Evolutionary conservation across 2,888 invertebrate species (phyloP), one percentile per base, ranked within the genome.

Genomic region (Oscheius sp.): DNA sequence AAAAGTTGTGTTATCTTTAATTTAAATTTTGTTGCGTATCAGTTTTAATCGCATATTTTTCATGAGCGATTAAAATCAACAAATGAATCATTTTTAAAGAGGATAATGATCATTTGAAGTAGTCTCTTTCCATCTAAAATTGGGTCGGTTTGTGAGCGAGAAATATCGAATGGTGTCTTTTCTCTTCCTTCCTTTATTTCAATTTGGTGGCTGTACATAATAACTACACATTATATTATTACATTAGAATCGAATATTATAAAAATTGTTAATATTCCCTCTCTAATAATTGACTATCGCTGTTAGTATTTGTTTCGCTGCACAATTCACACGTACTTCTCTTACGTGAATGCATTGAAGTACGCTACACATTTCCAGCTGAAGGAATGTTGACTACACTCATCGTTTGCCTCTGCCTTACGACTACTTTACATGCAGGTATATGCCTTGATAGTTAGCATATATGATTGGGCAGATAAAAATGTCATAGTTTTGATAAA

Each of bases 1-100:
- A 68, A 68, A 64, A 68, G 44, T 63, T 64, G 68, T 68, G 62
- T 63, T 68, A 51, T 67, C 68, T 68, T 63, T 63, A 64, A 49
- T 68, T 62, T 54, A 68, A 68, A 49, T 64, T 63, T 63, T 45
- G 30, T 45, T 68, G 47, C 20, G 36, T 66, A 38, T 30, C 47
- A 28, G 64, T 65, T 36, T 14, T 65, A 65, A 65, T 65, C 65
- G 56, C 65, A 65, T 64, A 44, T 67, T 30, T 68, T 50, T 64
- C 65, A 70, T 54, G 70, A 70, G 54, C 51, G 70, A 67, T 68
- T 57, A 66, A 65, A 66, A 59, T 67, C 36, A 70, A 61, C 62
- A 51, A 70, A 70, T 63, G 30, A 69, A 69, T 68, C 57, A 68
- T 71, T 71, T 71, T 71, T 71, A 71, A 71, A 71, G 68, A 68